Evolutionary conservation across 2,113 vertebrate genomes (phyloP), one percentile per base, ranked within the genome.

Genomic region (Takifugu flavidus): DNA sequence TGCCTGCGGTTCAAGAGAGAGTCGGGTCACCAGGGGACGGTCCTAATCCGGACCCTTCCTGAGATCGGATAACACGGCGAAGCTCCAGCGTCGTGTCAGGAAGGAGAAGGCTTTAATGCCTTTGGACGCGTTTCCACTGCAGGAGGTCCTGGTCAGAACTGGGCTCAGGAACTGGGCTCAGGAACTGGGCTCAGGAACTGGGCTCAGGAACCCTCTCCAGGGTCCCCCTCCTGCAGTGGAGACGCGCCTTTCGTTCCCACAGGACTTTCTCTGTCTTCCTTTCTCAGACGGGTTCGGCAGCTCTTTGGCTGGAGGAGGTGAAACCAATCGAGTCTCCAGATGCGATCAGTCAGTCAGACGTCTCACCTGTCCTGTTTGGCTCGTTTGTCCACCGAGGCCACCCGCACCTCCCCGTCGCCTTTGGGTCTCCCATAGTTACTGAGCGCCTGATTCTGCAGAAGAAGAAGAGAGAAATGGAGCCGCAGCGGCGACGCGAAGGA

Each of bases 351-450:
- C 39, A 34, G 26, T 6, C 53, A 57, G 55, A 46, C 49, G 55
- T 64, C 89, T 94, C 83, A 99, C 97, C 97, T 93, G 90, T 99
- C 97, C 76, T 99, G 97, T 82, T 96, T 95, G 0, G 96, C 90
- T 29, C 96, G 94, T 79, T 94, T 98, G 91, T 99, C 97, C 74
- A 98, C 78, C 0, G 96, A 94, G 1, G 93, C 83, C 75, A 99
- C 94, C 27, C 93, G 91, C 47, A 98, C 94, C 77, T 99, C 97
- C 5, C 97, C 95, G 56, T 99, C 97, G 26, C 94, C 95, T 75
- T 99, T 98, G 13, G 97, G 97, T 78, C 97, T 89, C 52, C 97
- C 97, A 4, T 95, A 99, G 45, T 91, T 91, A 52, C 91, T 84
- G 54, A 99, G 92, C 20, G 92, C 86, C 65, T 98, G 96, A 78